Evolutionary conservation across 2,113 vertebrate species (phyloP), one percentile per base, ranked within the genome.

Genomic region (Meriones unguiculatus): DNA sequence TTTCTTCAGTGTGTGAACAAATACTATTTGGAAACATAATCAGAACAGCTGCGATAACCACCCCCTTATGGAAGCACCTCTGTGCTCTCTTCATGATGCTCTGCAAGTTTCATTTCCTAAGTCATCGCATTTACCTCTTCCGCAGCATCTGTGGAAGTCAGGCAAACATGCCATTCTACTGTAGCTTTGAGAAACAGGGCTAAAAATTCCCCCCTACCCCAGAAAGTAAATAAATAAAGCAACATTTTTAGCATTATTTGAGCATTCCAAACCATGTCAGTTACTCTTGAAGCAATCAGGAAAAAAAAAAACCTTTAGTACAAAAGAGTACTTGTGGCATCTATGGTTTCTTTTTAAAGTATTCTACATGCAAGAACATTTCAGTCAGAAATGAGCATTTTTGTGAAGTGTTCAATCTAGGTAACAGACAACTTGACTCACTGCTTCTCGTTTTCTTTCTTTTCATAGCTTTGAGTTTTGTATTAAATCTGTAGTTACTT

Each of bases 331-430:
- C 86, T 87, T 59, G n/a, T 7, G 0, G 7, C 90, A 30, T 90
- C 92, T 93, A n/a, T 30, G 69, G 38, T 87, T 11, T 95, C 65
- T 82, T 72, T 64, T 17, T 93, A 93, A 87, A 96, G 80, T 77
- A 89, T 82, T 62, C 35, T 88, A 17, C 17, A 52, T 67, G 17
- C 4, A 54, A 77, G 30, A 92, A 78, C 0, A 50, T 85, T 96
- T 94, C 77, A 25, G 46, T 81, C 77, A 95, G 52, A 91, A 94
- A 88, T 4, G 57, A 70, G 2, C 5, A 65, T 81, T 93, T 64
- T 17, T 81, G 90, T 13, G 65, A 93, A 94, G 93, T 64, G 1
- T 69, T 94, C 59, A 13, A 52, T 14, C 22, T n/a, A 69, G 22
- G 4, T 64, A 93, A 85, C 52, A 73, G 38, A 91, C 25, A 62